Evolutionary conservation across 1,140 invertebrate genomes (phyloP).

Genomic region (Vollenhovia emeryi): DNA sequence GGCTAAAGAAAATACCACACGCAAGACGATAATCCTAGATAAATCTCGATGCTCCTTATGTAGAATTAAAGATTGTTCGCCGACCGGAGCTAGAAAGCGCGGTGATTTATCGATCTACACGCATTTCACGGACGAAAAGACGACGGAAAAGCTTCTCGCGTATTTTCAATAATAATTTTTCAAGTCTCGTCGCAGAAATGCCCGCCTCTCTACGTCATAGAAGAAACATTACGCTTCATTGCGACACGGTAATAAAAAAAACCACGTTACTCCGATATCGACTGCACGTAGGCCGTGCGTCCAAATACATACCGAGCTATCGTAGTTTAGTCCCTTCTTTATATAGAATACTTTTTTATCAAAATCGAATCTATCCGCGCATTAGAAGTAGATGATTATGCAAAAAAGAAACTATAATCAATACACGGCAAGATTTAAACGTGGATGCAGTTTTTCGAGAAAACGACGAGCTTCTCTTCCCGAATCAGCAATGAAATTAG

Average conservation of each 20-base stretch:
- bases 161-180: slow-evolving; percentile 31
- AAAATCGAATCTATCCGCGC: slow-evolving; percentile 5
- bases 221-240: slow-evolving; percentile 5
- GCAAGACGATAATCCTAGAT: background rate
- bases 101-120: slow-evolving; percentile 19
- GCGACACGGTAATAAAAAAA: background rate
- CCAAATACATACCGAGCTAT: slow-evolving; percentile 3
- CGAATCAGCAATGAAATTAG: background rate
- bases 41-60: slow-evolving; percentile 10
- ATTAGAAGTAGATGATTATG: background rate
- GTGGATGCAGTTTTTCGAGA: background rate
- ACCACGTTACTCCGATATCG: background rate
- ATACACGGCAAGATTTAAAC: background rate
- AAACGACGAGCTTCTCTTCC: background rate
- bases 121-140: background rate
- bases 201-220: background rate
- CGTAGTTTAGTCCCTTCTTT: background rate
- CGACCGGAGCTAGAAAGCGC: background rate
- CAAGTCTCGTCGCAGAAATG: background rate
- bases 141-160: slow-evolving; percentile 6
- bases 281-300: background rate
- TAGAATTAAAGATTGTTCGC: slow-evolving; percentile 10
- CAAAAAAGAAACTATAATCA: slow-evolving; percentile 12
- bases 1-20: background rate
- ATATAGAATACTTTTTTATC: slow-evolving; percentile 7